Evolutionary conservation across 2,888 invertebrate genomes (phyloP), one percentile per base, ranked within the genome.

Genomic region (Microdon myrmicae): DNA sequence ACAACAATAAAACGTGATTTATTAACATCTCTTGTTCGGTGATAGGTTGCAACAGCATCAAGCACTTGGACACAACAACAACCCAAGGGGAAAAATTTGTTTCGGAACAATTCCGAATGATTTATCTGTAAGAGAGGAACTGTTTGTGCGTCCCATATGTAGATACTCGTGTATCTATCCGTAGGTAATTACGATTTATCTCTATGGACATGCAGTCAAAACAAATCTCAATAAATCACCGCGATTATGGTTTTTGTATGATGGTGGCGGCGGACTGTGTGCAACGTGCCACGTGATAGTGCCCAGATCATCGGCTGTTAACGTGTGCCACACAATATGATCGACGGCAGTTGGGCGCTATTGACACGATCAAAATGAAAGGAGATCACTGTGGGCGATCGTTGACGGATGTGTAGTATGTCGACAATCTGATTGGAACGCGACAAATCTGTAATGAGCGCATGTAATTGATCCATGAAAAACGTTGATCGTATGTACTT

Each of bases 101-200:
- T 58, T 37, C 19, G 26, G 16, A 29, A 32, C 41, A 54, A 55
- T 43, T 37, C 43, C 31, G 12, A 44, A 44, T 60, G 60, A 60
- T 60, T 60, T 60, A 60, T 60, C 32, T 55, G 31, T 32, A 14
- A 22, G 48, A 55, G 38, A 55, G 38, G 31, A 38, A 35, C 41
- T 41, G 39, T 12, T 34, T 10, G 35, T 17, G 19, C 16, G 7
- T 29, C n/a, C 14, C 6, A 25, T 26, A 26, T 20, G 37, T 22
- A n/a, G n/a, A n/a, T n/a, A 64, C 51, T 23, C 20, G 13, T 41
- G 39, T 45, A 47, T 34, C 12, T 4, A 12, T 32, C 49, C 32
- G 45, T 34, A 51, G 58, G 64, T 64, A 64, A 64, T 64, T 58
- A 64, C 64, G 45, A 64, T 64, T 64, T 64, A 64, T 64, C 58